Percentiles rank a stretch among this genome's conserved stretches.
phyloP scores from a whole-genome alignment of 1,140 invertebrate species.

The Listronotus oregonensis region DNA sequence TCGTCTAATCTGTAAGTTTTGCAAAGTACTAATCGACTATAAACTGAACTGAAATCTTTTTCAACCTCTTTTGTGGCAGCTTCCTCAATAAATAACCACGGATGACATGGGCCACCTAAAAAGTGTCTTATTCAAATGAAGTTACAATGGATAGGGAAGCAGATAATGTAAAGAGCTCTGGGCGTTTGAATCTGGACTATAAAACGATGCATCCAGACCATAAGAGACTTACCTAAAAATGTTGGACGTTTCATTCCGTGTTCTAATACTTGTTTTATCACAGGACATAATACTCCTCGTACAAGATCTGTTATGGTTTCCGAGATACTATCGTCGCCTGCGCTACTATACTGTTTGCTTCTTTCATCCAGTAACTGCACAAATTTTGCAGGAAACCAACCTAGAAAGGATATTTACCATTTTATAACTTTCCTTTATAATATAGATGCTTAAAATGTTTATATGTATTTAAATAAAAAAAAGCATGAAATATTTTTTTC shows the following conservation, averaged over 20 bases:
- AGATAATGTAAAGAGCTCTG: no score
- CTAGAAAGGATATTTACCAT: conserved; percentile 46
- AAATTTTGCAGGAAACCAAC: conserved; percentile 99
- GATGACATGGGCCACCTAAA: conserved; percentile 89
- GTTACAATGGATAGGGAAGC: no score
- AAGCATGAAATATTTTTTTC: no score
- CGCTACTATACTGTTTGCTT: conserved; percentile 93
- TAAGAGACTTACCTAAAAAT: conserved; percentile 62
- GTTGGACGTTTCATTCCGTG: conserved; percentile 93
- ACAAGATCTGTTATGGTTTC: conserved; percentile 96
- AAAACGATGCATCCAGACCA: neutral
- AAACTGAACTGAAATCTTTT: conserved; percentile 97
- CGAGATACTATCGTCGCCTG: conserved; percentile 96
- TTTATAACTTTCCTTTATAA: no score
- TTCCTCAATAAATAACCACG: conserved; percentile 99
- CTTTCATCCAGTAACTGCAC: conserved; percentile 96
- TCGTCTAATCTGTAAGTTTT: conserved; percentile 98
- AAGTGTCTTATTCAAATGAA: no score
- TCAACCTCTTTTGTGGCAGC: conserved; percentile 94
- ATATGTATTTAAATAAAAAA: no score
- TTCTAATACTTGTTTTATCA: conserved; percentile 92
- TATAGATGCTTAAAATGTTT: no score
- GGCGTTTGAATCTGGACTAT: no score
- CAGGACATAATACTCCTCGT: conserved; percentile 89
- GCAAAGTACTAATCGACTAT: conserved; percentile 94